Conservation (phyloP, 2,113 vertebrate genomes). For the Strix aluco region DNA sequence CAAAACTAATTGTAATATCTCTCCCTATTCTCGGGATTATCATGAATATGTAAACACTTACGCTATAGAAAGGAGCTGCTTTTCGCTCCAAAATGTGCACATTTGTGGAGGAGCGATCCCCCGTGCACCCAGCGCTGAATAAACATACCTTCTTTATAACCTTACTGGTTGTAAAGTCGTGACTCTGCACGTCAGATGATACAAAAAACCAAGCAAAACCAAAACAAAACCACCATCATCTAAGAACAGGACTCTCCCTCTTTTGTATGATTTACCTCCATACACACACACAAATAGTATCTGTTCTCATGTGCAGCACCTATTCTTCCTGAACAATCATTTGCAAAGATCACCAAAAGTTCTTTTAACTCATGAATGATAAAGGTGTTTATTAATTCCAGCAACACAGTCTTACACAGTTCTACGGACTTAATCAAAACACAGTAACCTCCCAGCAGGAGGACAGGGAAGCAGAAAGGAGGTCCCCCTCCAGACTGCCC, state of each 20-base stretch:
- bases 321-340: conserved; percentile 55
- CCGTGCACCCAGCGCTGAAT: no score
- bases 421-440: conserved; percentile 4
- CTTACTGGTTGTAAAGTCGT: no score
- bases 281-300: background rate
- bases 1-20: no score
- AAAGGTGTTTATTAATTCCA: conserved; percentile 24
- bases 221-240: conserved; percentile 17
- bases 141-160: no score
- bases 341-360: conserved; percentile 67
- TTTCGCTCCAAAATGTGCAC: no score
- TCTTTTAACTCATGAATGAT: conserved; percentile 61
- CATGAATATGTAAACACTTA: no score
- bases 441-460: conserved; percentile 34
- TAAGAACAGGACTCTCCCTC: conserved; percentile 26
- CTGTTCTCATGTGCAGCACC: conserved; percentile 49
- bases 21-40: no score
- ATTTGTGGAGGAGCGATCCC: no score
- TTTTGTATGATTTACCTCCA: conserved; percentile 23
- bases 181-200: conserved; percentile 40
- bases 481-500: conserved; percentile 62
- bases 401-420: conserved; percentile 27
- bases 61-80: no score
- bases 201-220: background rate
- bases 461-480: background rate